Base-by-base conservation (phyloP, 1,140 invertebrate genomes). In the Papilio polyxenes region DNA sequence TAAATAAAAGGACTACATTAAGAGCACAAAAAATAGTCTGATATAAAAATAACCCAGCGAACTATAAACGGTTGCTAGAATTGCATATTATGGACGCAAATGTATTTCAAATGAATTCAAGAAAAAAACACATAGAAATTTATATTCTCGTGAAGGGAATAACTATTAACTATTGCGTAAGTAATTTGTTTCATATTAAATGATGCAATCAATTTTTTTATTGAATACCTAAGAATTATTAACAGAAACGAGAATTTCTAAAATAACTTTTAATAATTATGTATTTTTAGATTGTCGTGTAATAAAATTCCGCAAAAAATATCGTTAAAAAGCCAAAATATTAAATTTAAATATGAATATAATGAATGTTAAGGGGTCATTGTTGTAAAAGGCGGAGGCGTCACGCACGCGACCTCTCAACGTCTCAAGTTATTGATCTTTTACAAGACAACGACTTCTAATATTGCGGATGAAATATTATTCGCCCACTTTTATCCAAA, bases 51-150 rank as follows among this genome's bases (percentile, higher is more conserved):
- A 23, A 23, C 17, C 59, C 20, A 7, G 59, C 20, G 7, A 59
- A 23, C 8, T 62, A 20, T 62, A 62, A 62, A 7, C 59, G 3
- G 20, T 62, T 62, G 59, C 59, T 62, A 23, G 59, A 62, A 62
- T 62, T 62, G 59, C 59, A 62, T 23, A 62, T 62, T 62, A 62
- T 20, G n/a, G 59, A 20, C 8, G n/a, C 59, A 62, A 62, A 62
- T 9, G 59, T 62, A 23, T 62, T n/a, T 20, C 56, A 59, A 59
- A 59, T 59, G 56, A n/a, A 17, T 20, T 31, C 23, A 1, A 31
- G 23, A 31, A 31, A 31, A 20, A 62, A 62, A 62, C 2, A 23
- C 20, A 8, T 10, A 10, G 20, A 20, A 20, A 62, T 62, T 62
- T 23, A n/a, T n/a, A 10, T 10, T 62, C 9, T 62, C n/a, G 59